A percentile compares a stretch with the other conserved stretches of the same genome.
phyloP scores from a whole-genome alignment of 2,797 vertebrate species.

The Xenops minutus region DNA sequence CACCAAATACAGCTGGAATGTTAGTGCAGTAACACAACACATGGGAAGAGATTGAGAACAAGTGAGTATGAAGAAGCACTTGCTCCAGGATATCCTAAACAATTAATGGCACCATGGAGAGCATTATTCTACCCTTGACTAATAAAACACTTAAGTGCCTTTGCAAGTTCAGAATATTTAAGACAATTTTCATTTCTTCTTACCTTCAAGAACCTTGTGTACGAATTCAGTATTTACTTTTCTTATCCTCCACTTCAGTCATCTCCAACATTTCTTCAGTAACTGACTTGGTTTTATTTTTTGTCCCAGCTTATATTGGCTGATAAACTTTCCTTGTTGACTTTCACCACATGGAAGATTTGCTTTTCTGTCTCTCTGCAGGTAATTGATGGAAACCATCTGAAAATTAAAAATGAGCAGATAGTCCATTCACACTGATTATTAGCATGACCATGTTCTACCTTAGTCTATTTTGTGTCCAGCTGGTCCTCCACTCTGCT shows the following conservation, averaged over 20 bases:
- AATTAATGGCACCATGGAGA: neutral
- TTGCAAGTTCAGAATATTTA: neutral
- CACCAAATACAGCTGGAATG: conserved; percentile 1
- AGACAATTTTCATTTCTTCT: neutral
- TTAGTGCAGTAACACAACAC: neutral
- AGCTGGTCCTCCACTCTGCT: neutral
- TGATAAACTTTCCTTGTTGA: neutral
- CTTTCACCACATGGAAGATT: neutral
- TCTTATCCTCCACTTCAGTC: neutral
- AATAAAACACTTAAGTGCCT: neutral
- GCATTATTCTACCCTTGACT: neutral
- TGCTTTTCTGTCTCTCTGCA: neutral
- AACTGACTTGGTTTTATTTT: neutral
- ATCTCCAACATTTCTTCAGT: neutral
- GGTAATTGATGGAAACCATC: neutral
- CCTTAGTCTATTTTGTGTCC: neutral
- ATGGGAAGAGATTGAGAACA: neutral
- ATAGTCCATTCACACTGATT: neutral
- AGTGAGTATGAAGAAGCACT: neutral
- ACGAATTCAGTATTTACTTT: neutral
- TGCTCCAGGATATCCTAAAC: neutral
- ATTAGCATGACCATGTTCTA: neutral
- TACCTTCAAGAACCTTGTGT: neutral
- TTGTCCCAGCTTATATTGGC: neutral
- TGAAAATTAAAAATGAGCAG: neutral